A percentile compares a stretch with the other conserved stretches of the same genome.
Conservation (phyloP, 1,140 invertebrate species). For the Drosophila lowei region DNA sequence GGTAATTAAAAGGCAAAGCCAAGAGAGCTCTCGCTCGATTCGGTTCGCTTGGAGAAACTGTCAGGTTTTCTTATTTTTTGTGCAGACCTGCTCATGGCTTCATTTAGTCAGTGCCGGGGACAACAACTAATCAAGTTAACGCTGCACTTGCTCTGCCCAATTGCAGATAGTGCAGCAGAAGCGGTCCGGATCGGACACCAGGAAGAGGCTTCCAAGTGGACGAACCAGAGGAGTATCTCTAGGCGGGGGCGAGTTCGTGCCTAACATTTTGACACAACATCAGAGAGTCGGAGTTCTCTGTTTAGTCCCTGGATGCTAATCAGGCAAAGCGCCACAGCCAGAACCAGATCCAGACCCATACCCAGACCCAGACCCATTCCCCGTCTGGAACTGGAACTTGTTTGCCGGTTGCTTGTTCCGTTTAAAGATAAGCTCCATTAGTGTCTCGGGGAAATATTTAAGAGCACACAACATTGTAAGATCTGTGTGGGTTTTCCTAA, state of each 20-base stretch:
- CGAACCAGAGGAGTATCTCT: not conserved
- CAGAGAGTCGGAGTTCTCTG: not conserved
- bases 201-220: not conserved
- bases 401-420: constrained; percentile 82
- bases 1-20: constrained; percentile 71
- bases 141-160: constrained; percentile 67
- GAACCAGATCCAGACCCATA: constrained; percentile 16
- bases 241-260: constrained; percentile 56
- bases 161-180: constrained; percentile 51
- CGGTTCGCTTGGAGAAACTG: constrained; percentile 56
- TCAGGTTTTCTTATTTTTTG: constrained; percentile 68
- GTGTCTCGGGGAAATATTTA: constrained; percentile 52
- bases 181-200: no score
- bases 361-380: constrained; percentile 11
- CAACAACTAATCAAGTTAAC: constrained; percentile 74
- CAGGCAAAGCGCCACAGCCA: constrained; percentile 64
- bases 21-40: constrained; percentile 35
- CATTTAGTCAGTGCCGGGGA: constrained; percentile 55
- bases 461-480: constrained; percentile 14
- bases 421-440: constrained; percentile 83
- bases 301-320: constrained; percentile 75
- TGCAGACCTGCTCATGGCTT: constrained; percentile 53
- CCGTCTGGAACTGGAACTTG: constrained; percentile 50
- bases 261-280: constrained; percentile 69
- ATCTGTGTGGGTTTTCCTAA: not conserved